Base-by-base conservation (phyloP, 1,140 invertebrate species). In the Aphaenogaster rudis region DNA sequence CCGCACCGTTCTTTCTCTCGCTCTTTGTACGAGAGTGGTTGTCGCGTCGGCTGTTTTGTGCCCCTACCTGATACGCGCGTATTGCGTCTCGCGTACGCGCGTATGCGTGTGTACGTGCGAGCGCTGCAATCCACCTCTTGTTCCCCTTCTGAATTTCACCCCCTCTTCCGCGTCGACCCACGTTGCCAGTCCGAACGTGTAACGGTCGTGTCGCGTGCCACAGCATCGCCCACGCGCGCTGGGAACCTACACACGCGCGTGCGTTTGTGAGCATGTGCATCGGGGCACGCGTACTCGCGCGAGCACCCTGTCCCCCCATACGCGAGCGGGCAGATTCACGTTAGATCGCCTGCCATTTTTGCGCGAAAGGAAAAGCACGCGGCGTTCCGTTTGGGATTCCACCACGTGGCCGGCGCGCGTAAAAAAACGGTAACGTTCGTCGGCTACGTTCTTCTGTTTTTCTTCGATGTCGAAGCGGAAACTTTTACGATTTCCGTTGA, bases 161-260 rank as follows among this genome's bases (percentile, higher is more conserved):
- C 88, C 91, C 89, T 89, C 85, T 78, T 87, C 79, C 89, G 61
- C 80, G 85, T 86, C 86, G 76, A 86, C 69, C 79, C 81, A 80
- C 84, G 80, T 64, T 91, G 81, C 91, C 86, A 91, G 93, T 94
- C 93, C 92, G 92, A 94, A 94, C 92, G 94, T 69, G 66, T 95
- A 95, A 95, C 95, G 95, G 95, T 95, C 94, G 92, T 95, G 95
- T 95, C 95, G 95, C 95, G 95, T 95, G 95, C 95, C 95, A 90
- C 88, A 94, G 94, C 94, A 94, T 95, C 95, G 94, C 95, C 95
- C 94, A 95, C 95, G 95, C 95, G 94, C 94, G 93, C 93, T 93
- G 79, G 80, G 90, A 57, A 92, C 94, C 92, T 92, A 93, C 92
- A 91, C 92, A 88, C 59, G 69, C 88, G 77, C 86, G 81, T 77